A percentile compares a stretch with the other conserved stretches of the same genome.
phyloP scores from a whole-genome alignment of 2,888 invertebrate genomes.

The Hydrotaea cyrtoneurina region DNA sequence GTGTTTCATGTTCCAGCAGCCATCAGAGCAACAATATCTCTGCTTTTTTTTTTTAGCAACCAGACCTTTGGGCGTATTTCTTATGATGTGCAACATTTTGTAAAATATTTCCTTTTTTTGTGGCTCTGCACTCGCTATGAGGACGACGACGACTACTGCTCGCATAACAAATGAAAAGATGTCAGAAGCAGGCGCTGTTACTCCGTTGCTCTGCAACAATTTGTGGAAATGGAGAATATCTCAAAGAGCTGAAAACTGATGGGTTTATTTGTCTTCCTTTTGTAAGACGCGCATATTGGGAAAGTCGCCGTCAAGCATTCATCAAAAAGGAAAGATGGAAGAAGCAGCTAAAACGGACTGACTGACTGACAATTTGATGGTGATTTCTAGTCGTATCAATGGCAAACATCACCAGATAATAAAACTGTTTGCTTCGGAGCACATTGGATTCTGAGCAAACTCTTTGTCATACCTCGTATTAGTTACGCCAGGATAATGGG shows the following conservation, averaged over 20 bases:
- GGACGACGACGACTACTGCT: not conserved
- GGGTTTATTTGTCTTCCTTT: not conserved
- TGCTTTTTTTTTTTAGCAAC: not conserved
- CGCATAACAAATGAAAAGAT: conserved; percentile 9
- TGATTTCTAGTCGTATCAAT: not conserved
- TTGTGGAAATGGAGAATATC: not conserved
- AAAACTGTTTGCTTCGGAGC: not conserved
- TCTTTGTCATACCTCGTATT: not conserved
- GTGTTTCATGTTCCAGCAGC: conserved; percentile 7
- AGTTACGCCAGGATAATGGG: not conserved
- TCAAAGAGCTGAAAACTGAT: not conserved
- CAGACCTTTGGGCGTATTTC: conserved; percentile 45
- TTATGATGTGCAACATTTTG: conserved; percentile 57
- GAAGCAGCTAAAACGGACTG: not conserved
- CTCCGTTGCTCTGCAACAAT: not conserved
- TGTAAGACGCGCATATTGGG: not conserved
- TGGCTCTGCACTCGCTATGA: not conserved
- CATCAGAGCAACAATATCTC: conserved; percentile 13
- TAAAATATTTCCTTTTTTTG: conserved; percentile 24
- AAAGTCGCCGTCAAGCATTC: not conserved
- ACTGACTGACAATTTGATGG: not conserved
- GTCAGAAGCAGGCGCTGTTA: conserved; percentile 10
- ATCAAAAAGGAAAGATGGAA: not conserved
- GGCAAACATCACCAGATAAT: not conserved
- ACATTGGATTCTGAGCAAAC: not conserved